Base-by-base conservation (phyloP, 37 sponge, comb jelly and placozoan genomes). In the Halisarca cf. caerulea region DNA sequence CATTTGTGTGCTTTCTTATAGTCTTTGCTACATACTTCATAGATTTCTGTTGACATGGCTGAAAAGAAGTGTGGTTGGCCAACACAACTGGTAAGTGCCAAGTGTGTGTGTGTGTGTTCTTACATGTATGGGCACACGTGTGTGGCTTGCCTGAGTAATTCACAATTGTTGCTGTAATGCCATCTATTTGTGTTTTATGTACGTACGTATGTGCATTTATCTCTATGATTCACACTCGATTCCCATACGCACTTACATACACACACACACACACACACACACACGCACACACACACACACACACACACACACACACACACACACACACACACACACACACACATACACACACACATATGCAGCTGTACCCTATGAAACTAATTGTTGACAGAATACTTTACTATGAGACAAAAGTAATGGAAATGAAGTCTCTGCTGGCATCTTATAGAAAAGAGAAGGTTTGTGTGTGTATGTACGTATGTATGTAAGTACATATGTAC, bases 271-370 rank as follows among this genome's bases (percentile, higher is more conserved):
- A 77, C n/a, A 36, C 78, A 68, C 23, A 47, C 21, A 40, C 44
- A 40, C 74, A 72, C 74, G 30, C 23, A 39, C 43, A 72, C 74
- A 20, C n/a, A 15, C n/a, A 23, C 64, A 61, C n/a, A 23, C 64
- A 61, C 64, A 27, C 64, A 15, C n/a, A 15, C n/a, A 51, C 37
- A 45, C 66, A 85, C 66, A 43, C 33, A 57, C 3, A 9, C 51
- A 84, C 71, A 7, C 27, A 72, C 59, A 73, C 71, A 82, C 54
- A 66, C 81, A n/a, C 41, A 80, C 81, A 80, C 41, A 59, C 57
- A 53, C 58, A 79, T 45, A 62, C 66, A 66, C 82, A 60, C 82
- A 82, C 68, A 66, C 47, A 61, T 66, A 61, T 59, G 58, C 38
- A 61, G 64, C 64, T 61, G 64, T 27, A 61, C 64, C 24, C 64